Conservation (phyloP, 2,797 vertebrate genomes). For the Eutrigla gurnardus region DNA sequence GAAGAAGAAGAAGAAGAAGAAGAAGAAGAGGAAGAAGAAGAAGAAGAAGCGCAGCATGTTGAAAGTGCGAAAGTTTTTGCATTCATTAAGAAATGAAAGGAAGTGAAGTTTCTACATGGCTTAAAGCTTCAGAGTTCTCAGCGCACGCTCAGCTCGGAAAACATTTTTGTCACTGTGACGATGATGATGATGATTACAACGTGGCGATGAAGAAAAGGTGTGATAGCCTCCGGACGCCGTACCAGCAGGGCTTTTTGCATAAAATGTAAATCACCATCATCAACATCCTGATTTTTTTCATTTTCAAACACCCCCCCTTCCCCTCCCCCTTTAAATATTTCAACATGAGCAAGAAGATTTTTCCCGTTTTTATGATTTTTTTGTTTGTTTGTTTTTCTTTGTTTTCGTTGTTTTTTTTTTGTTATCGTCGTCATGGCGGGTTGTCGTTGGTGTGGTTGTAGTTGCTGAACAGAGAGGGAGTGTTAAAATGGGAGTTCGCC, state of each 20-base stretch:
- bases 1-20: not conserved
- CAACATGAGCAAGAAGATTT: constrained; percentile 71
- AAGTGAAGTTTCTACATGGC: constrained; percentile 74
- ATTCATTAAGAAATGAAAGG: constrained; percentile 67
- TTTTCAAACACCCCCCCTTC: constrained; percentile 24
- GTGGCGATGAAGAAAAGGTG: constrained; percentile 78
- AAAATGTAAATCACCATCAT: constrained; percentile 89
- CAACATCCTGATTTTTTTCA: constrained; percentile 81
- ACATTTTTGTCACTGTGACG: constrained; percentile 70
- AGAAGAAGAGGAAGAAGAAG: constrained; percentile 25
- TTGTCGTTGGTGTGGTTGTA: constrained; percentile 70
- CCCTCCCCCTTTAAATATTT: constrained; percentile 65
- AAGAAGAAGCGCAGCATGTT: constrained; percentile 67
- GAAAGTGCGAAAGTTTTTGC: constrained; percentile 73
- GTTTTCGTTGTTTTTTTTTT: constrained; percentile 36
- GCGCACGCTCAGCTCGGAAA: constrained; percentile 76
- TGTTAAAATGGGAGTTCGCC: constrained; percentile 85
- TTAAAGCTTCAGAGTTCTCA: constrained; percentile 81
- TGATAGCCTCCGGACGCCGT: constrained; percentile 83
- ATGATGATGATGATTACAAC: constrained; percentile 71
- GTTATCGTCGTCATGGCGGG: constrained; percentile 25
- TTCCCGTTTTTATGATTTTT: constrained; percentile 12
- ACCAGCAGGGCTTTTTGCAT: constrained; percentile 89
- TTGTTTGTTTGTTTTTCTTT: constrained; percentile 58
- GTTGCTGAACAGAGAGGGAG: constrained; percentile 74